Conservation (phyloP, 2,888 invertebrate species). For the Chloromyia formosa region DNA sequence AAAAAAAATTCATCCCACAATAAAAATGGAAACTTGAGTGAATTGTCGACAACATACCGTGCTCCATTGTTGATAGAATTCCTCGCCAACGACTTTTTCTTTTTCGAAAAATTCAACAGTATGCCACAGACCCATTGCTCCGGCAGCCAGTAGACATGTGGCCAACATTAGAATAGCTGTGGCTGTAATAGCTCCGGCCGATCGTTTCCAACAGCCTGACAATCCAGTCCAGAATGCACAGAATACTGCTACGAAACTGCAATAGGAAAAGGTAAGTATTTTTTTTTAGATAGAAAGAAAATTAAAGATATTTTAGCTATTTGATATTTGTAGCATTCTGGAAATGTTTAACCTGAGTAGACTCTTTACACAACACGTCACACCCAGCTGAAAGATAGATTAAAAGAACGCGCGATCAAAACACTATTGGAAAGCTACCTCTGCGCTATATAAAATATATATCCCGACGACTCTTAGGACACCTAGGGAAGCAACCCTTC, state of each 20-base stretch:
- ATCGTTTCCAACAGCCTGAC: constrained; percentile 95
- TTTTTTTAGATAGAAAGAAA: too few species aligned
- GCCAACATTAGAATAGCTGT: constrained; percentile 76
- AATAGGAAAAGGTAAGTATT: too few species aligned
- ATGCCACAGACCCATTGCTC: constrained; percentile 96
- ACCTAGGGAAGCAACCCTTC: too few species aligned
- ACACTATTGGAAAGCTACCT: too few species aligned
- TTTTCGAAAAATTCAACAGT: constrained; percentile 96
- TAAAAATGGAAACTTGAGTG: neutral
- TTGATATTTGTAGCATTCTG: too few species aligned
- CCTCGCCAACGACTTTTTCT: constrained; percentile 91
- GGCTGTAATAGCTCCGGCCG: constrained; percentile 91
- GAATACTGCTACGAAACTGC: constrained; percentile 87
- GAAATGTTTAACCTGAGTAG: too few species aligned
- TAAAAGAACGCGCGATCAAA: too few species aligned
- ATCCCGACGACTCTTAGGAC: too few species aligned
- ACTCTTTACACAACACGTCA: too few species aligned
- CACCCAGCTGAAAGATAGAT: too few species aligned
- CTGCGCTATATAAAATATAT: too few species aligned
- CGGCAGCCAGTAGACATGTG: constrained; percentile 86
- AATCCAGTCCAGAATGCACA: constrained; percentile 96
- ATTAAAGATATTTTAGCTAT: neutral
- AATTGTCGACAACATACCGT: constrained; percentile 68
- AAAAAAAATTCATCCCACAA: too few species aligned
- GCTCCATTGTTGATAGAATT: constrained; percentile 92